Evolutionary conservation across 2,888 invertebrate genomes (phyloP), one percentile per base, ranked within the genome.

Genomic region (Drosophila flavopinicola): DNA sequence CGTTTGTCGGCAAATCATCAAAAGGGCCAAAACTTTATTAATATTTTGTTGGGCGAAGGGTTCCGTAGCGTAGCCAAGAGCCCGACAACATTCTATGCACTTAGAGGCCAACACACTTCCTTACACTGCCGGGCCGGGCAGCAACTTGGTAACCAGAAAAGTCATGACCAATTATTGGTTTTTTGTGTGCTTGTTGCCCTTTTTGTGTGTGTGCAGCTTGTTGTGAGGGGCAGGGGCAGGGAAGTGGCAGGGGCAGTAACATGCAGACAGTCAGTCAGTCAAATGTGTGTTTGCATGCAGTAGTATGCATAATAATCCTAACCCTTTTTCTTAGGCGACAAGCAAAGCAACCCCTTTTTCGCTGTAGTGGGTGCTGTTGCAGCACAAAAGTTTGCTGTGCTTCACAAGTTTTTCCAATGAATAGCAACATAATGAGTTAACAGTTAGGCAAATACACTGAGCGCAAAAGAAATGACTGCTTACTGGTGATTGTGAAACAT

Each of bases 101-200:
- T 49, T 35, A 27, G 53, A 9, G 42, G 66, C 37, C 27, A 29
- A 30, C 25, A 24, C 33, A 23, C 35, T 56, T 11, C 32, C 38
- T 57, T 20, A 44, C 33, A 35, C 13, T 41, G 49, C 17, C 38
- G n/a, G n/a, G n/a, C n/a, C n/a, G n/a, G n/a, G n/a, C 25, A 23
- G 52, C 42, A 72, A 68, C 74, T 70, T 68, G 66, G 75, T 80
- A 80, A 71, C 80, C 85, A 70, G 29, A 29, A 82, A 72, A 84
- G 85, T 87, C 87, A 84, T 68, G 83, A 71, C 85, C 83, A 84
- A 84, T 84, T 84, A 84, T 85, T 78, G 70, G 59, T 66, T 64
- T 68, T 85, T 72, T 79, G 74, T 74, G 65, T 66, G 58, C 51
- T 41, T 51, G 44, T 57, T 29, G 37, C 45, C 25, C 37, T 37